Evolutionary conservation across 2,113 vertebrate genomes (phyloP), one percentile per base, ranked within the genome.

Genomic region (Zapornia atra): DNA sequence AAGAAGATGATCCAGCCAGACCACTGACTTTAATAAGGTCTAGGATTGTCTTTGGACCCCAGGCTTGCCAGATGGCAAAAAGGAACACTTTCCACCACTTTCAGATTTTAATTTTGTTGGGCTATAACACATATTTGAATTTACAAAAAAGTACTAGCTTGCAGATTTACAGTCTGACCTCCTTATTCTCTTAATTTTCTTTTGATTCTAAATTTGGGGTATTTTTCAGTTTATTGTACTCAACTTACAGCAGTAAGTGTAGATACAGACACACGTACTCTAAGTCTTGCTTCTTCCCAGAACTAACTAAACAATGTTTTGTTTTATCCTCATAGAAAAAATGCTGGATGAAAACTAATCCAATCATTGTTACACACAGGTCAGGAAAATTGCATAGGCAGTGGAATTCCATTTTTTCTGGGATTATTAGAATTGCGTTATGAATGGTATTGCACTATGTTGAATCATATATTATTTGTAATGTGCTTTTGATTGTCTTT

Each of bases 401-500:
- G 59, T 4, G 2, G 70, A 93, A 94, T 87, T 84, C n/a, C 6
- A 31, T 79, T 96, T 89, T 95, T 96, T 76, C 63, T 91, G 69
- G 53, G 46, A 87, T 93, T 82, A 93, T 89, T 92, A 82, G 88
- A 82, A 82, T 82, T 87, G n/a, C 63, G 59, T 87, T 95, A 86
- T 69, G 92, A 90, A 92, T 86, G 0, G 40, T 87, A 85, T 34
- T 87, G 38, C 44, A 38, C 44, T 85, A 7, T 85, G 80, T 90
- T 82, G 66, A 87, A 69, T 94, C 44, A 72, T 82, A 61, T 65
- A 85, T 89, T 94, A 77, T 82, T 79, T 89, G 70, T 87, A 95
- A 94, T 91, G 66, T 92, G 81, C 14, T 96, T 96, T 96, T 92
- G 70, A 91, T 92, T 96, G 63, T 59, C 68, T 96, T 84, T 66